Base-by-base conservation (phyloP, 23 tunicate species). In the Trididemnum nubilum region DNA sequence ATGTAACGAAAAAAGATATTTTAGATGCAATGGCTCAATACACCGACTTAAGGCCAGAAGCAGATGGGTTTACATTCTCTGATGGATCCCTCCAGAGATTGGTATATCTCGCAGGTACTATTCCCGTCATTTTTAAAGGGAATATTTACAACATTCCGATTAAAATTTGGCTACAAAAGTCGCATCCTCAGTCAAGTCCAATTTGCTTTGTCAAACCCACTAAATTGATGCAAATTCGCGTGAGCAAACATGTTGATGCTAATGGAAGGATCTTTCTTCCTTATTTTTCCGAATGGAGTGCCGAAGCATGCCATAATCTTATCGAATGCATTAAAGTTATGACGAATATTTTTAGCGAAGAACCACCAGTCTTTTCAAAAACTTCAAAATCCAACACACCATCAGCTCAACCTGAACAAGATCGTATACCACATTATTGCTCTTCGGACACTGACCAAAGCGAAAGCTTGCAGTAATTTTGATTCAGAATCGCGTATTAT, bases 181-280 rank as follows among this genome's bases (percentile, higher is more conserved):
- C 36, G 30, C 85, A 80, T 36, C 89, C 89, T 24, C 37, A 34
- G 3, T 21, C 70, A 60, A 78, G 85, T 23, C 89, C 89, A 64
- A 24, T 60, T 24, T 83, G 83, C 51, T 85, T 35, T 35, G 89
- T 85, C 5, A 83, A 65, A 51, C 89, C 89, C n/a, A 85, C 85
- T 59, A 28, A 66, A 3, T 25, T 77, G 7, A 85, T 85, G 89
- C 64, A 50, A 64, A 64, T 85, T 7, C 77, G 78, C 1, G 78
- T 33, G 9, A 77, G 89, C 26, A 81, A 82, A 29, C 73, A 85
- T 80, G 89, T 85, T 33, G 89, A 85, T 32, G 86, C 76, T 9
- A 65, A 49, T 60, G 89, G 89, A n/a, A 80, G 73, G 36, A 50
- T 85, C 12, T 85, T 79, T 70, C 40, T 85, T 21, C 89, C 89